Base-by-base conservation (phyloP, 37 sponge, comb jelly and placozoan species). In the Chondrilla cf. caribensis region DNA sequence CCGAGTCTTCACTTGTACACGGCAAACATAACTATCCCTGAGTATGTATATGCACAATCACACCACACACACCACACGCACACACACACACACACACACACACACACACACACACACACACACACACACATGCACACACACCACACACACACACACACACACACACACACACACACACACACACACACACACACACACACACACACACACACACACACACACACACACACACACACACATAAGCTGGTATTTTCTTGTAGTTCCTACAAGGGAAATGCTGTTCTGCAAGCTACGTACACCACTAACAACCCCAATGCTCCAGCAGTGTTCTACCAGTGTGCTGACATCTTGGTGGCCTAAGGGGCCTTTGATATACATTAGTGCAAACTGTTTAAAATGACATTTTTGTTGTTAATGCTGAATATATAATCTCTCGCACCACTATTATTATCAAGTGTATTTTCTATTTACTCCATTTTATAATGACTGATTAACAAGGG, bases 261-360 rank as follows among this genome's bases (percentile, higher is more conserved):
- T 11, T 5, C 25, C 15, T 28, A 19, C 29, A 29, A 62, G 25
- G 29, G 29, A 15, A 60, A 58, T 1, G 54, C 77, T 17, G 40
- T 54, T 3, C 58, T 71, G 14, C 84, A 93, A 87, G 86, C 84
- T n/a, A 35, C 15, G 4, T 94, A 94, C 79, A 33, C 80, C 58
- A 94, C 95, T 25, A 89, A 83, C 59, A 94, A 94, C 67, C 85
- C 95, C 18, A 11, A 79, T 29, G 95, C 95, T 73, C 95, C 95
- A 25, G 68, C 88, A 19, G 65, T 41, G 15, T 94, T 94, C 82
- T 94, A 89, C 89, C 95, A 94, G 76, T 94, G 95, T 84, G 92
- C 95, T 59, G 95, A 94, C 64, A 70, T 94, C 32, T 11, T 5
- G 37, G 33, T 82, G 29, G 64, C 18, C 38, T 73, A 40, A 11